Evolutionary conservation across 2,888 invertebrate species (phyloP).

Genomic region (Tubiluchus corallicola): DNA sequence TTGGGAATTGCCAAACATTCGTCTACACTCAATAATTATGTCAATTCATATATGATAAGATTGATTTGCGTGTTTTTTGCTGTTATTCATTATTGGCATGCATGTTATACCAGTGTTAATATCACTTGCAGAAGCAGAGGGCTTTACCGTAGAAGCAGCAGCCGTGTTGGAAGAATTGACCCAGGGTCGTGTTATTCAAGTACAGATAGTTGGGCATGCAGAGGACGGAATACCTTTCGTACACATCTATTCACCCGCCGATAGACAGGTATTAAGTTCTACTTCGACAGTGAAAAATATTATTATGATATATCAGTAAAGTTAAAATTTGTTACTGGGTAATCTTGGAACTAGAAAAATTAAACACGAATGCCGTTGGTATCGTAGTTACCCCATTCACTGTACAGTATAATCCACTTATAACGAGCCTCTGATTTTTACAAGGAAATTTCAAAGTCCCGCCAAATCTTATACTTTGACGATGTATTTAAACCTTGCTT

Average conservation of each 20-base stretch:
- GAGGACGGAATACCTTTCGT: slow-evolving; percentile 58
- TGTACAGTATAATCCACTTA: not conserved
- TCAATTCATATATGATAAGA: too few relatives aligned
- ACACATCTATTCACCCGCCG: slow-evolving; percentile 46
- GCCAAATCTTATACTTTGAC: too few relatives aligned
- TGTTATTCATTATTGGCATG: too few relatives aligned
- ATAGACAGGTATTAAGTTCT: slow-evolving; percentile 2
- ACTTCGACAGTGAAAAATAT: not conserved
- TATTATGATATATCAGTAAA: not conserved
- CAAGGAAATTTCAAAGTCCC: too few relatives aligned
- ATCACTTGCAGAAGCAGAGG: slow-evolving; percentile 25
- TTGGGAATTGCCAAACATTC: too few relatives aligned
- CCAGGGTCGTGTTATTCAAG: slow-evolving; percentile 62
- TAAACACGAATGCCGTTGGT: too few relatives aligned
- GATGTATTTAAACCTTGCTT: too few relatives aligned
- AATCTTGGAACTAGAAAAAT: too few relatives aligned
- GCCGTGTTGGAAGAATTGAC: slow-evolving; percentile 58
- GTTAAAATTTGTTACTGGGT: not conserved
- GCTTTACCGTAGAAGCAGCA: slow-evolving; percentile 57
- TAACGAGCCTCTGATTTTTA: not conserved
- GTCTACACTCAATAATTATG: too few relatives aligned
- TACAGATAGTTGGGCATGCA: slow-evolving; percentile 66
- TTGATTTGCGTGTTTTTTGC: too few relatives aligned
- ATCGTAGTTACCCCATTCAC: too few relatives aligned
- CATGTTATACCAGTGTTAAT: too few relatives aligned